phyloP scores from a whole-genome alignment of 92 coral and sea anemone species.

The Pocillopora meandrina region DNA sequence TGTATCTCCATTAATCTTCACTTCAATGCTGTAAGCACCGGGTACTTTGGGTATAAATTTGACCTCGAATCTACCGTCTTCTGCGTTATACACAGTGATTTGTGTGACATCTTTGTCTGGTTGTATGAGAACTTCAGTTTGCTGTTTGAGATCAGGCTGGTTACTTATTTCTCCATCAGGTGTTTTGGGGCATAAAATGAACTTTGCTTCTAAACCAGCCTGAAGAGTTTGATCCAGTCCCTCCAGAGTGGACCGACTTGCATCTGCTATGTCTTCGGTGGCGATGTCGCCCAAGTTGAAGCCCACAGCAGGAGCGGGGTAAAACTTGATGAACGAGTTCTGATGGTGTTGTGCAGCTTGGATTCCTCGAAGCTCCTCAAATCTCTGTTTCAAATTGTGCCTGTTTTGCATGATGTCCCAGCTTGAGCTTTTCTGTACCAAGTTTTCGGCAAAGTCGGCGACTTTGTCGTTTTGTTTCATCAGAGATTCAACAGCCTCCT shows the following conservation, averaged over 20 bases:
- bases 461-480: not conserved
- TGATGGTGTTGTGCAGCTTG: too few species aligned
- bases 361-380: too few species aligned
- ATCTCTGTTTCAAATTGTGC: not conserved
- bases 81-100: not conserved
- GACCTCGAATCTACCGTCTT: not conserved
- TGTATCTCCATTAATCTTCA: not conserved
- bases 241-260: not conserved
- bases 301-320: not conserved
- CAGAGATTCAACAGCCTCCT: too few species aligned
- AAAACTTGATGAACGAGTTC: not conserved
- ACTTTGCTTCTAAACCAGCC: too few species aligned
- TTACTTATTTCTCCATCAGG: not conserved
- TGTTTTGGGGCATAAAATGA: not conserved
- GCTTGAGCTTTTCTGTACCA: conserved; percentile 6
- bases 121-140: not conserved
- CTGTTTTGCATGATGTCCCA: conserved; percentile 1
- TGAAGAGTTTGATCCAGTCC: too few species aligned
- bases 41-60: not conserved
- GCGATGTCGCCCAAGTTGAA: not conserved
- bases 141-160: not conserved
- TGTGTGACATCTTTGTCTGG: not conserved
- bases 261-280: not conserved
- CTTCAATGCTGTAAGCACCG: not conserved
- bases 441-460: not conserved